phyloP scores from a whole-genome alignment of 1,140 invertebrate genomes.

The Calosoma granatense region DNA sequence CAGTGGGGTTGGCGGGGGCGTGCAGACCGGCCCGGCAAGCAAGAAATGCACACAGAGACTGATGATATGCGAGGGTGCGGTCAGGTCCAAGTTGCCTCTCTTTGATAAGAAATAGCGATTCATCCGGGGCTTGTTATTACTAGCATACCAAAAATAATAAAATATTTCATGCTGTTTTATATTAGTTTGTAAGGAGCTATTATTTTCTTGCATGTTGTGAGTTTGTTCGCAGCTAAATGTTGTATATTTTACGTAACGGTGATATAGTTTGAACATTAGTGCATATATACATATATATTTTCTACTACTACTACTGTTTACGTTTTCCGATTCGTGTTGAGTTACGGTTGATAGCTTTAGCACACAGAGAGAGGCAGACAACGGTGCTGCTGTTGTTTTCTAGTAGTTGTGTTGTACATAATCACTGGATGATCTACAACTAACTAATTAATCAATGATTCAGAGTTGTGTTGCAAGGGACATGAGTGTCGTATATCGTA shows the following conservation, averaged over 20 bases:
- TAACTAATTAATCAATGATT: no score
- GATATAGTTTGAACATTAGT: not conserved
- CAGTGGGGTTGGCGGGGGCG: slow-evolving; percentile 29
- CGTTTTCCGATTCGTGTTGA: no score
- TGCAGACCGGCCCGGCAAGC: slow-evolving; percentile 20
- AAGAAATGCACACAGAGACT: slow-evolving; percentile 44
- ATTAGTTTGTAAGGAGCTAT: no score
- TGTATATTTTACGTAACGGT: not conserved
- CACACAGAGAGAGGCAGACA: no score
- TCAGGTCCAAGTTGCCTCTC: slow-evolving; percentile 71
- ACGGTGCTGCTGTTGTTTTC: no score
- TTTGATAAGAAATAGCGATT: slow-evolving; percentile 64
- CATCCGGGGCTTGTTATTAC: not conserved
- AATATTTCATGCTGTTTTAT: slow-evolving; percentile 3
- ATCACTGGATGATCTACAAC: no score
- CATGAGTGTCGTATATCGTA: no score
- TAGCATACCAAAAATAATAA: not conserved
- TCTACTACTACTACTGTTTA: no score
- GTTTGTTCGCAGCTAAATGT: not conserved
- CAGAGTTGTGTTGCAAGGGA: no score
- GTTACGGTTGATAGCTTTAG: no score
- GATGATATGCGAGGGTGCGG: slow-evolving; percentile 67
- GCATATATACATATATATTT: not conserved
- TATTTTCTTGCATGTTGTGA: no score
- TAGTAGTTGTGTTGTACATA: no score